Evolutionary conservation across 2,113 vertebrate genomes (phyloP).

Genomic region (Podilymbus podiceps): DNA sequence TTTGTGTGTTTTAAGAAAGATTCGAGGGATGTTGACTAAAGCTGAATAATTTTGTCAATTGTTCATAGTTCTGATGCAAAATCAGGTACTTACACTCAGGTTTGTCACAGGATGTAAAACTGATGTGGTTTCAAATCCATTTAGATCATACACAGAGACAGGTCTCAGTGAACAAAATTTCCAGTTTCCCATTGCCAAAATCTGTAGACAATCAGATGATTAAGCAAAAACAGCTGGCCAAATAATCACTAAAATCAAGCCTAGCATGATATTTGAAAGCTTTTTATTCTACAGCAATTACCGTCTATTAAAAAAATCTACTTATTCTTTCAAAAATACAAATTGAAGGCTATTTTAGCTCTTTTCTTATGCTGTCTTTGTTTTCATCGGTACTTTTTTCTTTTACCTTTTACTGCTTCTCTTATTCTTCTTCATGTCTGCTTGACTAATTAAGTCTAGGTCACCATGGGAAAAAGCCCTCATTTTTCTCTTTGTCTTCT

Average conservation of each 20-base stretch:
- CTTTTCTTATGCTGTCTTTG: background rate
- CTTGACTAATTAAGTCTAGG: background rate
- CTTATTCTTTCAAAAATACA: background rate
- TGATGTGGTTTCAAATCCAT: background rate
- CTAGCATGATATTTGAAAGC: background rate
- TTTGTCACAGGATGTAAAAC: background rate
- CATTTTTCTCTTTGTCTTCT: background rate
- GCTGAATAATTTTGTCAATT: background rate
- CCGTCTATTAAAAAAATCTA: background rate
- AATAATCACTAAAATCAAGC: background rate
- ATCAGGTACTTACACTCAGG: background rate
- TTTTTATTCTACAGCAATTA: background rate
- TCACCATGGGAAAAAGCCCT: background rate
- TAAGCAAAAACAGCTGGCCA: background rate
- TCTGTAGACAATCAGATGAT: background rate
- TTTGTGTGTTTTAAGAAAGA: background rate
- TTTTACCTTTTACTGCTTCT: background rate
- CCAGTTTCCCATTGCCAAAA: background rate
- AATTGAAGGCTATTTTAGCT: background rate
- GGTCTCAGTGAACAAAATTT: background rate
- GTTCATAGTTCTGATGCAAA: background rate
- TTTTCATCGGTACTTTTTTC: background rate
- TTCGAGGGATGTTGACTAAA: background rate
- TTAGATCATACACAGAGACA: background rate
- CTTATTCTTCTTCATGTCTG: background rate